phyloP scores from a whole-genome alignment of 2,113 vertebrate species.

The Python bivittatus region DNA sequence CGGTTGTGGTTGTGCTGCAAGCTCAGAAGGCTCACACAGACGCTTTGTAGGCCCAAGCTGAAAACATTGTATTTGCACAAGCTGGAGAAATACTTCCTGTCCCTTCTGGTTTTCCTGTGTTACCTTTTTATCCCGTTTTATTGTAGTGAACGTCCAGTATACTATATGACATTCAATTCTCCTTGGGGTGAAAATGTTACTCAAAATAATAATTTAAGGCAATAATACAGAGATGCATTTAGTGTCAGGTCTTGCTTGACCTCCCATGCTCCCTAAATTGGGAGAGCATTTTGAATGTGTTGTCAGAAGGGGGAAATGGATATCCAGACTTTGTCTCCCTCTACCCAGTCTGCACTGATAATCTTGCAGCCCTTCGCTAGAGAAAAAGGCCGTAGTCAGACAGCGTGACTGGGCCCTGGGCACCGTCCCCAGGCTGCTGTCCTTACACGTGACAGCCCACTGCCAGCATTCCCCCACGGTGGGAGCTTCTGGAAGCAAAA shows the following conservation, averaged over 20 bases:
- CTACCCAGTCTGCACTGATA: not conserved
- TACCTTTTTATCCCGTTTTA: not conserved
- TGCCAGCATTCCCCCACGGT: not conserved
- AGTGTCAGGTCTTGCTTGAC: not conserved
- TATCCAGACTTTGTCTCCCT: not conserved
- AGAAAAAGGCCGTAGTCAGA: not conserved
- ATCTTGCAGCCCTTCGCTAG: not conserved
- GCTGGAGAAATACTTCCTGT: not conserved
- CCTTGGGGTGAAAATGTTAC: not conserved
- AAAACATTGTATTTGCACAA: not conserved
- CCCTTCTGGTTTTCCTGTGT: not conserved
- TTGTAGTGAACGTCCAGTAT: not conserved
- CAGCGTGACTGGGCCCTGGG: too few species aligned
- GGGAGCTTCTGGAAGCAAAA: not conserved
- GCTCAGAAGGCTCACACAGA: not conserved
- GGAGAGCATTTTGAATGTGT: not conserved
- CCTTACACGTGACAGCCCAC: not conserved
- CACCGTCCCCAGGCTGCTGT: too few species aligned
- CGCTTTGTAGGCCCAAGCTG: not conserved
- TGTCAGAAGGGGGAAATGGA: fast-evolving
- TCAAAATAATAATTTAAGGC: not conserved
- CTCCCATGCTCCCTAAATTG: not conserved
- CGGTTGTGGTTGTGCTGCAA: too few species aligned
- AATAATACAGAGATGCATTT: not conserved
- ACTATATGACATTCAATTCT: not conserved